Base-by-base conservation (phyloP, 2,113 vertebrate genomes). In the Epinephelus cyanopodus region DNA sequence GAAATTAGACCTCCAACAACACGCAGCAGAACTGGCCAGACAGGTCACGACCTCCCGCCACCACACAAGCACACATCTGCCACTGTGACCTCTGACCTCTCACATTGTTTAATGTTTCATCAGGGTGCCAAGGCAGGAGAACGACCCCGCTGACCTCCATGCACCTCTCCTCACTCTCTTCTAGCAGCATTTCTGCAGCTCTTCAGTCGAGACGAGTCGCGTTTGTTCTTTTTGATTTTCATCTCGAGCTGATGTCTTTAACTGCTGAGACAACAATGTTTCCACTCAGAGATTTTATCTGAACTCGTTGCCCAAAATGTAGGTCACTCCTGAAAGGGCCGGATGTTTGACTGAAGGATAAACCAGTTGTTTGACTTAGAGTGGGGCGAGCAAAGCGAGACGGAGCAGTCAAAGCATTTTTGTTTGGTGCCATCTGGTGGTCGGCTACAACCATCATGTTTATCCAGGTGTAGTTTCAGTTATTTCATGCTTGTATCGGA, bases 371-470 rank as follows among this genome's bases (percentile, higher is more conserved):
- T 84, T 77, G 21, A 10, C 6, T 77, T 58, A 65, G 17, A 48
- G 21, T 42, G 54, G 10, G 6, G 12, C 1, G 37, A 53, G 18
- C 17, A 4, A 33, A 63, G 18, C 15, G 6, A 27, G 11, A 3
- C 4, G 15, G 54, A 56, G 27, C 11, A 21, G 0, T 37, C 0
- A 6, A 42, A 53, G 14, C 21, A 1, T 60, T 58, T 54, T 79
- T 45, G 50, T 81, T 33, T 81, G 18, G 53, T 84, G 12, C 89
- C 89, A 84, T 56, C 92, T 78, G 64, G 78, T 83, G 92, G 60
- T 42, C n/a, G 6, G 0, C 0, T 27, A 23, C 29, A 6, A 14
- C 1, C 56, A 52, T 1, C 10, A 2, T 0, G 1, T 52, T 48
- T 37, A 37, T 37, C 33, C 33, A 8, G 33, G 6, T 37, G 33